A percentile compares a stretch with the other conserved stretches of the same genome.
Conservation (phyloP, 2,797 vertebrate species). For the Avahi laniger region DNA sequence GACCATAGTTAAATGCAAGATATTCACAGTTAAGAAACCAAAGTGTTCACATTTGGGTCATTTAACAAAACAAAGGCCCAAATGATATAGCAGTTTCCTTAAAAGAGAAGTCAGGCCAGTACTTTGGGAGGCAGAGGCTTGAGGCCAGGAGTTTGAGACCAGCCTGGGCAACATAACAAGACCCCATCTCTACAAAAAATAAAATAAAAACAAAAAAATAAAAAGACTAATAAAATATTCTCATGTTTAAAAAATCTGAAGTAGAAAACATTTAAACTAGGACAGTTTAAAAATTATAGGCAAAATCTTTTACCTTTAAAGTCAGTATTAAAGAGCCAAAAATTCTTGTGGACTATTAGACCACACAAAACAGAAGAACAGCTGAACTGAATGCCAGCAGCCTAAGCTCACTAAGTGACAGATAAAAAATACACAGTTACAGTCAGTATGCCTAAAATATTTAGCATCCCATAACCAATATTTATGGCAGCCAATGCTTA, state of each 20-base stretch:
- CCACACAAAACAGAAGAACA: slow-evolving; percentile 53
- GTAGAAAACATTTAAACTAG: background rate
- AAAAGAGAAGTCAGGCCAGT: background rate
- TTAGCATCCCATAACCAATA: slow-evolving; percentile 42
- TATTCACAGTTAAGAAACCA: background rate
- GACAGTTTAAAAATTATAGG: background rate
- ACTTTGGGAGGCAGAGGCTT: background rate
- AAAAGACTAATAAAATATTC: background rate
- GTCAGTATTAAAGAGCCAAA: background rate
- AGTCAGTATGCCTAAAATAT: slow-evolving; percentile 57
- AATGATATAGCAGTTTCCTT: background rate
- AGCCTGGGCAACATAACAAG: background rate
- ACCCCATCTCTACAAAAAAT: background rate
- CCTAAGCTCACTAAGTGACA: slow-evolving; percentile 47
- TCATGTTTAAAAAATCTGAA: background rate
- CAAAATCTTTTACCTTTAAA: background rate
- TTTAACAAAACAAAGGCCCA: background rate
- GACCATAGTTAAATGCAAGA: background rate
- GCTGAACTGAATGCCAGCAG: slow-evolving; percentile 44
- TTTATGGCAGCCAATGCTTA: background rate
- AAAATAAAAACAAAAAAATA: background rate
- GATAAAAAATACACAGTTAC: slow-evolving; percentile 61
- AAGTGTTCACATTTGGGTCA: background rate
- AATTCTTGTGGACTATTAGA: background rate
- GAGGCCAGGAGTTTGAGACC: background rate